Percentiles rank a stretch among this genome's conserved stretches.
Conservation (phyloP, 2,888 invertebrate species). For the Hydrotaea diabolus region DNA sequence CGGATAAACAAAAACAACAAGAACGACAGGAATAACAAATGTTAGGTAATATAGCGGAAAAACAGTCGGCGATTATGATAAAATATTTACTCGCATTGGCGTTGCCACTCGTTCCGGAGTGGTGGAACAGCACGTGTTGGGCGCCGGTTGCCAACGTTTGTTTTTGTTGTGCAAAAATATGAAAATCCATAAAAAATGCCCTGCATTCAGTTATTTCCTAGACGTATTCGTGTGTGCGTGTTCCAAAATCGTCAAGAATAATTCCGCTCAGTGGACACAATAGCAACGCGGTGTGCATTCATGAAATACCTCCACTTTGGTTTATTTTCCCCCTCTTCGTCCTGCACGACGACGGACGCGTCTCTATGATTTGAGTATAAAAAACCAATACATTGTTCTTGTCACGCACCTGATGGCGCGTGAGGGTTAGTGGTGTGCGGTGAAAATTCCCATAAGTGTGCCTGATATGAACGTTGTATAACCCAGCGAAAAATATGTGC, state of each 20-base stretch:
- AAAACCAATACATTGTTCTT: constrained; percentile 10
- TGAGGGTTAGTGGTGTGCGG: neutral
- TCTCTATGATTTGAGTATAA: neutral
- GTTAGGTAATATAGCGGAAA: constrained; percentile 55
- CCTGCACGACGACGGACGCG: neutral
- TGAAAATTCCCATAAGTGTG: neutral
- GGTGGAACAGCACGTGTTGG: constrained; percentile 51
- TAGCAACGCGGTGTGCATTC: neutral
- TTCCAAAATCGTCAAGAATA: neutral
- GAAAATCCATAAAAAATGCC: constrained; percentile 4
- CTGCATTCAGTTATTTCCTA: neutral
- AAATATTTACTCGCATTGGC: constrained; percentile 36
- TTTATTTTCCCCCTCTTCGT: neutral
- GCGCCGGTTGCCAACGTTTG: constrained; percentile 36
- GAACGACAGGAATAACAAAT: neutral
- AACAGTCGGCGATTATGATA: constrained; percentile 54
- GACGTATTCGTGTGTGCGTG: neutral
- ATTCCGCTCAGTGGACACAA: neutral
- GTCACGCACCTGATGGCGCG: neutral
- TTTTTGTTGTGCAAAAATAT: constrained; percentile 19
- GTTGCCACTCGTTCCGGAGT: neutral
- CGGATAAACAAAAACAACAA: constrained; percentile 6
- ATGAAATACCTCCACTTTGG: neutral
- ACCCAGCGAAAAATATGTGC: no score
- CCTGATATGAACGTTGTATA: neutral